Percentiles rank a stretch among this genome's conserved stretches.
These are phyloP conservation scores for Setophaga petechia DNA, from an alignment of 2,113 vertebrate species.

Conservation along the genomic window DNA sequence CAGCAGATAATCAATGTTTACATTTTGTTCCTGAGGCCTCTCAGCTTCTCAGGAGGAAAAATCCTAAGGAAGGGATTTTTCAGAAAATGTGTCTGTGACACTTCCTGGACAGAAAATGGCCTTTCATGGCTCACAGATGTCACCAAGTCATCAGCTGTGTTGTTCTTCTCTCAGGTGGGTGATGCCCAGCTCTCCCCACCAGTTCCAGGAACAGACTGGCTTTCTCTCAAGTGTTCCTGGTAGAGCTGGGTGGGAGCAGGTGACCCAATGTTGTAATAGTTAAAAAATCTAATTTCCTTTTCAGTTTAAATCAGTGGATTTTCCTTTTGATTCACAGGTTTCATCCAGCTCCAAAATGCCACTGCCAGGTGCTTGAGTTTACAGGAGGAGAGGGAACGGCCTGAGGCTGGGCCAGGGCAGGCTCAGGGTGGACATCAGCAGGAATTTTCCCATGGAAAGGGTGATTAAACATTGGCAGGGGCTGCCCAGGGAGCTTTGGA, in stretches of 20 bases:
- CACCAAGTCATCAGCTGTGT: not conserved
- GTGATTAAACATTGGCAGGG: accelerated
- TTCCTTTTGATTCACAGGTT: not conserved
- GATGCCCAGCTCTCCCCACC: not conserved
- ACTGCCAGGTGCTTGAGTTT: not conserved
- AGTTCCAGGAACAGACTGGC: not conserved
- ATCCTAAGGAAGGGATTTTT: too few species aligned
- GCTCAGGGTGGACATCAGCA: accelerated
- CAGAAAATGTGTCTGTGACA: too few species aligned
- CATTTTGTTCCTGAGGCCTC: too few species aligned
- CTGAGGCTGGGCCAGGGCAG: not conserved
- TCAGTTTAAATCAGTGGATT: not conserved
- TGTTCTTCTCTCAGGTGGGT: not conserved
- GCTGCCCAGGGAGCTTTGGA: not conserved
- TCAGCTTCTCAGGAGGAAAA: too few species aligned
- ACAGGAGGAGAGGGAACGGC: accelerated
- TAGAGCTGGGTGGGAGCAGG: not conserved
- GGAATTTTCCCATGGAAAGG: not conserved
- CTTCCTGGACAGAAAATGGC: not conserved
- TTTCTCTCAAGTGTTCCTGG: not conserved
- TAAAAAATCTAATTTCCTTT: not conserved
- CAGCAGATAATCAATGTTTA: too few species aligned
- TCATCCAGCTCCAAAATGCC: not conserved
- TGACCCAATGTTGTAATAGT: not conserved
- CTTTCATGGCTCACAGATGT: not conserved